Base-by-base conservation (phyloP, 2,113 vertebrate genomes). In the Talpa occidentalis region DNA sequence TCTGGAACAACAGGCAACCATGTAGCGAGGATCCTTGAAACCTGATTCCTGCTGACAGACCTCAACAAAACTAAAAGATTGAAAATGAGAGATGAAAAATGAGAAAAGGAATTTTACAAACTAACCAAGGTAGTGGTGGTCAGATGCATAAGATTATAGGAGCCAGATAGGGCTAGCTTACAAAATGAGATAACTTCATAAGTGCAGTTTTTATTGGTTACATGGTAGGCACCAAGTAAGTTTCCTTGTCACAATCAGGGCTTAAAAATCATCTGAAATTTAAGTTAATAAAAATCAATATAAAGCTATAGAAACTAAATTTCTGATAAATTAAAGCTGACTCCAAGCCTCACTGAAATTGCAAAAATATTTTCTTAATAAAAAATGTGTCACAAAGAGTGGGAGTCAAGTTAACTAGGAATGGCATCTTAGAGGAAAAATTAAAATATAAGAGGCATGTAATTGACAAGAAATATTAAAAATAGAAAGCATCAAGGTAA, bases 201-300 rank as follows among this genome's bases (percentile, higher is more conserved):
- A 70, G 1, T 56, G 21, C 62, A 94, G 82, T 74, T 85, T 88
- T 78, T 76, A 69, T 17, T 66, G 1, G 8, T 59, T 64, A 76
- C 14, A 24, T 10, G 14, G 30, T 0, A 76, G 37, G 15, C 1
- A 85, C 35, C 47, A 90, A 90, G 17, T 76, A 80, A n/a, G 0
- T 40, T 47, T 81, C 64, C 40, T 70, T 35, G 89, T 88, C 49
- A 73, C 26, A 72, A 52, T 80, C 28, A 37, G n/a, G 1, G 3
- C 72, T 88, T 87, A 6, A 95, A 92, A 96, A 76, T 81, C 64
- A 83, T 32, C 7, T 72, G 69, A 94, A 83, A 95, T 64, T 88
- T 37, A 70, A 79, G 14, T 74, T 66, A 91, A 9, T 81, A 66
- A 81, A 24, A 91, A 70, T 11, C 1, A 94, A 70, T 9, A 70